A percentile compares a stretch with the other conserved stretches of the same genome.
Conservation (phyloP, 2,888 invertebrate species). For the Hypolimnas misippus region DNA sequence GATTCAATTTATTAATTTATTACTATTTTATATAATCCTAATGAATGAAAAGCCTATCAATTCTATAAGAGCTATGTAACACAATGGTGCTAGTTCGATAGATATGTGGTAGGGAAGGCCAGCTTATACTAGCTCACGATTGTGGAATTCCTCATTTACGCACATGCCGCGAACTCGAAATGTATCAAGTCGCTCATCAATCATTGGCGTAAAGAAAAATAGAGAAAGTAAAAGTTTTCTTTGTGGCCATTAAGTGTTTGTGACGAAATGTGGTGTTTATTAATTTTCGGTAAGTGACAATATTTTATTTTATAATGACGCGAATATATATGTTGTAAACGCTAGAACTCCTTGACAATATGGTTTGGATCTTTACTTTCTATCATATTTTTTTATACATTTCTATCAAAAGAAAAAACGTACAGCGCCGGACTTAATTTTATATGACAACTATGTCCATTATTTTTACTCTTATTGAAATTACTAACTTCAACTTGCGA, state of each 20-base stretch:
- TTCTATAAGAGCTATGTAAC: background rate
- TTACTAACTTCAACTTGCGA: too few species aligned
- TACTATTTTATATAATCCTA: background rate
- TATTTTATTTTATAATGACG: background rate
- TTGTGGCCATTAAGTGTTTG: conserved; percentile 27
- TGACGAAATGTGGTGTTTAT: conserved; percentile 28
- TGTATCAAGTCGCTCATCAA: conserved; percentile 29
- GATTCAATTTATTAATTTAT: too few species aligned
- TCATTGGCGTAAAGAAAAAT: conserved; percentile 17
- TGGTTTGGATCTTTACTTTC: too few species aligned
- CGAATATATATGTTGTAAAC: too few species aligned
- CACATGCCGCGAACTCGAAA: conserved; percentile 30
- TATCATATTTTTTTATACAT: too few species aligned
- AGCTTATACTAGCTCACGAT: conserved; percentile 25
- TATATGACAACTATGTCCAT: too few species aligned
- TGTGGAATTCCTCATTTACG: conserved; percentile 30
- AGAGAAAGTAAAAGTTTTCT: conserved; percentile 21
- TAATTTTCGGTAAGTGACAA: conserved; percentile 24
- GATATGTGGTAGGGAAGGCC: conserved; percentile 31
- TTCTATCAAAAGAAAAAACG: too few species aligned
- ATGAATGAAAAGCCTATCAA: background rate
- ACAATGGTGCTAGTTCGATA: background rate
- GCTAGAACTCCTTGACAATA: too few species aligned
- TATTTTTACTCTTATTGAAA: too few species aligned
- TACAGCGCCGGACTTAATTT: too few species aligned